phyloP scores from a whole-genome alignment of 2,113 vertebrate species.

The Alosa alosa region DNA sequence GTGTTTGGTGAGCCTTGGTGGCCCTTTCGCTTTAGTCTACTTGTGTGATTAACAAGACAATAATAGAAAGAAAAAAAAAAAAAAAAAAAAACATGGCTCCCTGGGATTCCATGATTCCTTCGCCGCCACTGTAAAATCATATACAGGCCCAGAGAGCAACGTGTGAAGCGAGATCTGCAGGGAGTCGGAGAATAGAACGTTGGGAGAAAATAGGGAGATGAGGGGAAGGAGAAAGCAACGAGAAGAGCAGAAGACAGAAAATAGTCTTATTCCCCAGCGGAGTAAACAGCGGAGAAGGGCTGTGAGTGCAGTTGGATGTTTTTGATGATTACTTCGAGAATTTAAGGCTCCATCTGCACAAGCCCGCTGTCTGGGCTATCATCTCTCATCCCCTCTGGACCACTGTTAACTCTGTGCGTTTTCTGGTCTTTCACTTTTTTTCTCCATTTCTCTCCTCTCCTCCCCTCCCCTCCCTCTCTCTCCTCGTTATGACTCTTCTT shows the following conservation, averaged over 20 bases:
- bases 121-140: too few relatives aligned
- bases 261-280: neutral
- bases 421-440: neutral
- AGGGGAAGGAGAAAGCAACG: conserved; percentile 43
- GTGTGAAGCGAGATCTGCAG: neutral
- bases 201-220: conserved; percentile 55
- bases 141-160: too few relatives aligned
- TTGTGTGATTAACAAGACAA: neutral
- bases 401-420: neutral
- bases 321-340: neutral
- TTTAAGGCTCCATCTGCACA: neutral
- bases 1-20: neutral
- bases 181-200: neutral
- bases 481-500: neutral
- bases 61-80: neutral
- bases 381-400: neutral
- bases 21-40: neutral
- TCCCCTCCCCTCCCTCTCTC: too few relatives aligned
- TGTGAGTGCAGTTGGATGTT: neutral
- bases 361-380: neutral
- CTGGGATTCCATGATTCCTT: neutral
- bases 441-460: neutral
- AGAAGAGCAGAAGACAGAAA: neutral
- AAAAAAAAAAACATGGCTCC: neutral
- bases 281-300: neutral